Percentiles rank a stretch among this genome's conserved stretches.
These are phyloP conservation scores for Mesoclemmys tuberculata DNA, from an alignment of 2,113 vertebrate genomes.

Conservation along the genomic window DNA sequence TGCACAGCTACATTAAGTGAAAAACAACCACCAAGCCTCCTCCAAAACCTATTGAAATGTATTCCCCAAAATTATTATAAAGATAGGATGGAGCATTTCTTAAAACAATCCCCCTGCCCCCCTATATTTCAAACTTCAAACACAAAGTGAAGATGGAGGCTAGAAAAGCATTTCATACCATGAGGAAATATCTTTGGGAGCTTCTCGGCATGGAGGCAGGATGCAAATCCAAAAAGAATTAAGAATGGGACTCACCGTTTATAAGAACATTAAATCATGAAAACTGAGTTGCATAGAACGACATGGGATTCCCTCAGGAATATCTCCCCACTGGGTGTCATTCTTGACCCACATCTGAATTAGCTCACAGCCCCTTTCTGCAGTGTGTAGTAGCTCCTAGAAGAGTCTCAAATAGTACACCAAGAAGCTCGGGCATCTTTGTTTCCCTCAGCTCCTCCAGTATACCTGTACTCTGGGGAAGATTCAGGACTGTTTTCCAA, in stretches of 20 bases:
- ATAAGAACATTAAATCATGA: not conserved
- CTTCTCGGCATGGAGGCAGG: not conserved
- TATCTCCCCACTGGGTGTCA: not conserved
- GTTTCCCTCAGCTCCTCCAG: not conserved
- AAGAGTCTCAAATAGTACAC: not conserved
- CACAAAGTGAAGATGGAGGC: not conserved
- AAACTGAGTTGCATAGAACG: not conserved
- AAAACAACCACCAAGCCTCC: not conserved
- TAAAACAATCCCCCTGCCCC: not conserved
- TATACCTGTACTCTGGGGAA: not conserved
- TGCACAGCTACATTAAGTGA: accelerated
- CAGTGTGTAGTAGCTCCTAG: not conserved
- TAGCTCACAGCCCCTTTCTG: not conserved
- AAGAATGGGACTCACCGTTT: not conserved
- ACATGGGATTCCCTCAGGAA: not conserved
- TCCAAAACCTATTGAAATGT: not conserved
- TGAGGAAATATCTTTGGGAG: not conserved
- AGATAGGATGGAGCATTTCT: not conserved
- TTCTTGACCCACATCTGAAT: not conserved
- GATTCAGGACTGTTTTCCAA: not conserved
- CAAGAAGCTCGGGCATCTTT: not conserved
- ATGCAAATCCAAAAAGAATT: not conserved
- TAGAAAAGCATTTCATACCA: not conserved
- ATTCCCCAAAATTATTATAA: not conserved
- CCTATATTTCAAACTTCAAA: not conserved